Evolutionary conservation across 2,797 vertebrate genomes (phyloP).

Genomic region (Pseudotriccus pelzelni): DNA sequence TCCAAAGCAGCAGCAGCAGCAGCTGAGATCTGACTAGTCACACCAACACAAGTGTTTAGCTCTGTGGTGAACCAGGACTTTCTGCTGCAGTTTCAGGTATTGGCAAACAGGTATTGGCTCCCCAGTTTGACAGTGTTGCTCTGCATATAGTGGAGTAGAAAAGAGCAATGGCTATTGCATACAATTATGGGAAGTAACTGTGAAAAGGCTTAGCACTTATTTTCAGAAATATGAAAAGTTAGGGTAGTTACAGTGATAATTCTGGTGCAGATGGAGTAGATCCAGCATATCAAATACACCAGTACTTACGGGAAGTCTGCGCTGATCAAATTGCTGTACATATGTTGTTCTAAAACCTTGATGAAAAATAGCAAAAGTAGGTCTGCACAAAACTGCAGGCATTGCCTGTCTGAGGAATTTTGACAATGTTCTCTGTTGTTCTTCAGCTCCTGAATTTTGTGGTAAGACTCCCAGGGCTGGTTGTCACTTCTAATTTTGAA

Average conservation of each 20-base stretch:
- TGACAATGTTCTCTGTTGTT: neutral
- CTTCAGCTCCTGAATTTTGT: neutral
- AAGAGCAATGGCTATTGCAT: neutral
- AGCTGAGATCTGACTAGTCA: neutral
- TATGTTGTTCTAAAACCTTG: neutral
- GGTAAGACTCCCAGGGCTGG: neutral
- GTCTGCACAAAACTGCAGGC: neutral
- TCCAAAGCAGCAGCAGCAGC: neutral
- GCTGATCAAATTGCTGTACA: neutral
- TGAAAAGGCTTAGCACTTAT: neutral
- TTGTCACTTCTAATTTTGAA: neutral
- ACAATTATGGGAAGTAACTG: neutral
- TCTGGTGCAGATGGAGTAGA: neutral
- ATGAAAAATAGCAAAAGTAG: neutral
- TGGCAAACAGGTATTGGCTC: neutral
- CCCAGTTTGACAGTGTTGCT: neutral
- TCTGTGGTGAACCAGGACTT: neutral
- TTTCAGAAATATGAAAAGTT: neutral
- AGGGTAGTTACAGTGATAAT: neutral
- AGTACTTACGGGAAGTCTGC: neutral
- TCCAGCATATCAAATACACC: neutral
- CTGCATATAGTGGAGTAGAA: neutral
- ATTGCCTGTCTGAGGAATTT: neutral
- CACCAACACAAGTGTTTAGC: neutral
- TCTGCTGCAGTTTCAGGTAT: neutral